Conservation (phyloP, 2,888 invertebrate genomes). For the Drosophila antonietae region DNA sequence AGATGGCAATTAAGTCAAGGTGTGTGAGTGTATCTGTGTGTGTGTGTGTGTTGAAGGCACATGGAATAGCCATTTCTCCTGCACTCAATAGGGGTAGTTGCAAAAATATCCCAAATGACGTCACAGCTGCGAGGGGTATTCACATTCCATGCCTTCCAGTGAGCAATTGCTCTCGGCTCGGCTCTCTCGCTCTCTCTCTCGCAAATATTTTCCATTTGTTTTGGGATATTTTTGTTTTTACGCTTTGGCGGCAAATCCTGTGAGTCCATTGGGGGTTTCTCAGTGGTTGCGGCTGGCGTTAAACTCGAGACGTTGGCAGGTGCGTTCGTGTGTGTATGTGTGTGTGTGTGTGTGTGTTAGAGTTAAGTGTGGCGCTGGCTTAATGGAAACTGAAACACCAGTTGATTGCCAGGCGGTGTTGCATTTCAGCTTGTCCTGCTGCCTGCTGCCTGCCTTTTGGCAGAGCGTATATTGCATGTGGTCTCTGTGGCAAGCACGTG, state of each 20-base stretch:
- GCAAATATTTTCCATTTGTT: slow-evolving; percentile 53
- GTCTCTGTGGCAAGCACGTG: slow-evolving; percentile 51
- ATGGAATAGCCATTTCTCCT: neutral
- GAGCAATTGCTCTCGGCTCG: slow-evolving; percentile 3
- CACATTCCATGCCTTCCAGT: slow-evolving; percentile 31
- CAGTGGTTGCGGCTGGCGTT: slow-evolving; percentile 27
- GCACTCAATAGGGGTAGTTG: slow-evolving; percentile 23
- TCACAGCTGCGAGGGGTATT: slow-evolving; percentile 53
- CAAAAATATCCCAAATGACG: slow-evolving; percentile 48
- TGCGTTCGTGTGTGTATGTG: slow-evolving; percentile 30
- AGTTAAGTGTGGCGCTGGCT: slow-evolving; percentile 26
- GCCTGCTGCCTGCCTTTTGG: slow-evolving; percentile 34
- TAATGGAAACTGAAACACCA: slow-evolving; percentile 81
- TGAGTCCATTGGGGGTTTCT: slow-evolving; percentile 7
- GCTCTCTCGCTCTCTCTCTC: slow-evolving; percentile 1
- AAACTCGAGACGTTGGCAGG: slow-evolving; percentile 56
- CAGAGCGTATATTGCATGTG: slow-evolving; percentile 67
- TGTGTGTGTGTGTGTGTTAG: slow-evolving; percentile 18
- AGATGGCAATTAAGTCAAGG: slow-evolving; percentile 67
- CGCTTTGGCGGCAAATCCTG: slow-evolving; percentile 54
- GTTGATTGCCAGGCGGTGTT: slow-evolving; percentile 77
- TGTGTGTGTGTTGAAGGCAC: neutral
- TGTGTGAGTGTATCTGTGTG: slow-evolving; percentile 24
- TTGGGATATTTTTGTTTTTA: slow-evolving; percentile 63
- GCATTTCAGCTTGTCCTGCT: slow-evolving; percentile 46